A percentile compares a stretch with the other conserved stretches of the same genome.
Evolutionary conservation across 2,797 vertebrate species (phyloP).

Genomic region (Pampus argenteus): DNA sequence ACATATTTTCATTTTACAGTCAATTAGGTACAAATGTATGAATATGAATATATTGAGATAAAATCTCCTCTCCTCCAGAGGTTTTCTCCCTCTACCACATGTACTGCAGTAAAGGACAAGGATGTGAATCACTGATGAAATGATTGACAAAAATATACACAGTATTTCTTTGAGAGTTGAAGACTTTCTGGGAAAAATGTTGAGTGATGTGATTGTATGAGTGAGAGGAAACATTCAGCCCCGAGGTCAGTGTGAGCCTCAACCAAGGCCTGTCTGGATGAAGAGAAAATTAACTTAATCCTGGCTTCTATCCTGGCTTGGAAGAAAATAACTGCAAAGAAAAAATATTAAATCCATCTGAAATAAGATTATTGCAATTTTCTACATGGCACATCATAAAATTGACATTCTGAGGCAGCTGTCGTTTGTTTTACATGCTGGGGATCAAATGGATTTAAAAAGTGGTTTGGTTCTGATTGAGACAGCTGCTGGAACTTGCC

Average conservation of each 20-base stretch:
- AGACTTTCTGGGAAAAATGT: not conserved
- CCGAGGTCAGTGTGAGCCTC: slow-evolving; percentile 1
- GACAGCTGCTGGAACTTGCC: slow-evolving; percentile 39
- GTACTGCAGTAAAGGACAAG: not conserved
- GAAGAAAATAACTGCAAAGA: not conserved
- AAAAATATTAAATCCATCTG: not conserved
- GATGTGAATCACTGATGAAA: not conserved
- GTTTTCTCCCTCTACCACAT: not conserved
- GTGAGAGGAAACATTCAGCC: slow-evolving; percentile 8
- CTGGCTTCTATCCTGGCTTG: not conserved
- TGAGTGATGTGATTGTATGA: slow-evolving; percentile 18
- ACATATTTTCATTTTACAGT: not conserved
- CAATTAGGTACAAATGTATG: not conserved
- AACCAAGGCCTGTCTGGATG: slow-evolving; percentile 4
- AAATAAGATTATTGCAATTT: not conserved
- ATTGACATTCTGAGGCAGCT: not conserved
- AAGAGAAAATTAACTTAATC: not conserved
- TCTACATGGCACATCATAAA: not conserved
- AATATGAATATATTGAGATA: not conserved
- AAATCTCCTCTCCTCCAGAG: slow-evolving; percentile 2
- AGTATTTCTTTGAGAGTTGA: slow-evolving; percentile 8
- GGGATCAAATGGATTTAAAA: slow-evolving; percentile 40
- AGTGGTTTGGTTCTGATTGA: slow-evolving; percentile 33
- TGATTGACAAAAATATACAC: not conserved
- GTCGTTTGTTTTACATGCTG: slow-evolving; percentile 13